phyloP scores from a whole-genome alignment of 2,113 vertebrate species.

The Ardeotis arabs region DNA sequence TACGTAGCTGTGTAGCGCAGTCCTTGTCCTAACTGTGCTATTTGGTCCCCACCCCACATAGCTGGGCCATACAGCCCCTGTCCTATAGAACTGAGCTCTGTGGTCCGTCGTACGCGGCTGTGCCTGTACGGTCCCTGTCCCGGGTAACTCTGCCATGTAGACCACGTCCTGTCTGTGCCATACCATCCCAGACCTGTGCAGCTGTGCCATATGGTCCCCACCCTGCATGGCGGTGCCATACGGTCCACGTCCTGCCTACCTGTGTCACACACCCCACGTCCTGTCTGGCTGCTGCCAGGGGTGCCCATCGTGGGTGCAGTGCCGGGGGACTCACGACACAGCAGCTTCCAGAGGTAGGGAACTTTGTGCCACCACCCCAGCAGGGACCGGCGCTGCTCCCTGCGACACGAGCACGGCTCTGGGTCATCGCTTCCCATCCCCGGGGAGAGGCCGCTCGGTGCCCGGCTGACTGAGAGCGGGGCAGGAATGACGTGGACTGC shows the following conservation, averaged over 20 bases:
- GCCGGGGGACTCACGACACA: background rate
- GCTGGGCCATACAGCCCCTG: background rate
- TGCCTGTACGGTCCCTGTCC: background rate
- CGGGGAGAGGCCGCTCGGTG: background rate
- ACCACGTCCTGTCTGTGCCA: background rate
- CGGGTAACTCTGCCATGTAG: background rate
- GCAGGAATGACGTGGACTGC: background rate
- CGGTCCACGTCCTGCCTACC: background rate
- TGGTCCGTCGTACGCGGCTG: rapidly evolving
- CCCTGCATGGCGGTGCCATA: rapidly evolving
- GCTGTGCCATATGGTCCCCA: background rate
- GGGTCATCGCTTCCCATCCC: rapidly evolving
- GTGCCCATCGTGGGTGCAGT: background rate
- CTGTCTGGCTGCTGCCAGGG: background rate
- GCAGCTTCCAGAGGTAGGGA: background rate
- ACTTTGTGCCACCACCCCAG: background rate
- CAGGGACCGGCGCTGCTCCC: background rate
- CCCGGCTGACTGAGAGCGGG: background rate
- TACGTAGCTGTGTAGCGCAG: background rate
- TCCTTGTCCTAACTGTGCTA: background rate
- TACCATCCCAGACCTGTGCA: too few relatives aligned
- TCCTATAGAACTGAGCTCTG: rapidly evolving
- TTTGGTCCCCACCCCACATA: background rate
- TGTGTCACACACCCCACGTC: background rate
- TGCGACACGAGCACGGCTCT: rapidly evolving